Percentiles rank a stretch among this genome's conserved stretches.
Conservation (phyloP, 2,888 invertebrate genomes). For the Mimachlamys varia region DNA sequence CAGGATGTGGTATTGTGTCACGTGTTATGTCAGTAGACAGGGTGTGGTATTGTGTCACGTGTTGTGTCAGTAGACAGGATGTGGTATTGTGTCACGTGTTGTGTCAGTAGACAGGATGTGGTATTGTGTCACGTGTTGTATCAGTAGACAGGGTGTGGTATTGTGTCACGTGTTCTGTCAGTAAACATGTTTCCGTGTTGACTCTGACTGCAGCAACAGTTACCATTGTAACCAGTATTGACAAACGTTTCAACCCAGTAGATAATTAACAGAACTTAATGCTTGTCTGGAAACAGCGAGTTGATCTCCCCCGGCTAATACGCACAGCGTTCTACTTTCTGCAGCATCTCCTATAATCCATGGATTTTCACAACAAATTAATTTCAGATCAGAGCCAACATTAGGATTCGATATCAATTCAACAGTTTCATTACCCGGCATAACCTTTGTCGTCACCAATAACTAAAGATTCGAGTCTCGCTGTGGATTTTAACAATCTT, state of each 20-base stretch:
- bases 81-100: no score
- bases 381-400: background rate
- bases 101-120: no score
- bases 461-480: background rate
- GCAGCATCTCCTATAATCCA: background rate
- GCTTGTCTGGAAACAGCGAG: background rate
- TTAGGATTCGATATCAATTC: background rate
- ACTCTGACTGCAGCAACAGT: background rate
- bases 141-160: no score
- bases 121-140: no score
- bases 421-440: background rate
- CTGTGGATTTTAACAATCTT: background rate
- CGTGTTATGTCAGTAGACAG: no score
- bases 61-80: no score
- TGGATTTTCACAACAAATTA: background rate
- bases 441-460: background rate
- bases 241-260: background rate
- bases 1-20: no score
- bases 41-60: no score
- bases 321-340: background rate
- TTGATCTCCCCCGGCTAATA: background rate
- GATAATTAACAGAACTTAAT: background rate
- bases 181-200: background rate
- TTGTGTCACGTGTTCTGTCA: no score
- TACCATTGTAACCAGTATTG: background rate